Evolutionary conservation across 1,140 invertebrate species (phyloP), one percentile per base, ranked within the genome.

Genomic region (Drosophila sturtevanti): DNA sequence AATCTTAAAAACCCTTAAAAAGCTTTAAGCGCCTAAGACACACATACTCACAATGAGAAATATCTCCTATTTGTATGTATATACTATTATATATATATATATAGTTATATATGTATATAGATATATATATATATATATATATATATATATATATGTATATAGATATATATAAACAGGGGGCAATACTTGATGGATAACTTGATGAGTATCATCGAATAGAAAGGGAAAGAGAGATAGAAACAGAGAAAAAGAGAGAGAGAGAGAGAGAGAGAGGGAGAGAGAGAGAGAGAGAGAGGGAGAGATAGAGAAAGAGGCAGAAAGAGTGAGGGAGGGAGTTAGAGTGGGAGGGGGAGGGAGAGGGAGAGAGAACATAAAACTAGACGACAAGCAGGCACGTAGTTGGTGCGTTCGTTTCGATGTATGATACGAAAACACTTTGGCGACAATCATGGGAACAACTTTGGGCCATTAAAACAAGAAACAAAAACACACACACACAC

Each of bases 1-100:
- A 89, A 89, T 89, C 84, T 89, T 89, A 89, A 89, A 89, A 89
- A 89, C 84, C 84, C 84, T 89, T 89, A 89, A 89, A 89, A 89
- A 89, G 84, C 84, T 89, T 89, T 89, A 89, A 89, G 84, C 84
- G 84, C 84, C 84, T 89, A 89, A 87, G 77, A 85, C 73, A 81
- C 77, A 84, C 48, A 58, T 56, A 63, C 55, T 37, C 55, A 71
- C 55, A 55, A 31, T 55, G 44, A 62, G 58, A 51, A 37, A 66
- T 21, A 61, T 18, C 21, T 48, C 41, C 16, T 11, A 58, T n/a
- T n/a, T n/a, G n/a, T n/a, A n/a, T n/a, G n/a, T 58, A 56, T 16
- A 16, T 21, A 48, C 27, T 31, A 31, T 31, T 18, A 44, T 18
- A 44, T 44, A 44, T 16, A 44, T 16, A 44, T 44, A 44, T 7